phyloP scores from a whole-genome alignment of 2,888 invertebrate species.

The Clepsis dumicolana region DNA sequence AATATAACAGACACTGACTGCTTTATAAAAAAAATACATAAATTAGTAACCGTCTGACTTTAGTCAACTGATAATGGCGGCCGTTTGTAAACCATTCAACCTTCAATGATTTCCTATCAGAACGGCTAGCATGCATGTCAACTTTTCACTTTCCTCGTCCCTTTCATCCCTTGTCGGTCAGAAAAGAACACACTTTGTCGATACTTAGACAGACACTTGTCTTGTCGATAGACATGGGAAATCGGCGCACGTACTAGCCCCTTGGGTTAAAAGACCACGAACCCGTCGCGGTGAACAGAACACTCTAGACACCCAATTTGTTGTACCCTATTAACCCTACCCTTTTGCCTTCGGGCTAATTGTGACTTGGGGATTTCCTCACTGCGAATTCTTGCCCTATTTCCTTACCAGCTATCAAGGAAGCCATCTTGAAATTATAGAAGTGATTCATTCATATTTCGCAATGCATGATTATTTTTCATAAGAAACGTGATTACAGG shows the following conservation, averaged over 20 bases:
- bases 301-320: not conserved
- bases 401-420: slow-evolving; percentile 14
- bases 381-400: not conserved
- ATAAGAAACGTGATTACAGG: not conserved
- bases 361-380: slow-evolving; percentile 21
- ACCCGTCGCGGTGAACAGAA: slow-evolving; percentile 1
- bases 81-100: too few relatives aligned
- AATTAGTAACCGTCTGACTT: too few relatives aligned
- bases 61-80: too few relatives aligned
- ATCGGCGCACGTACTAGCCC: not conserved
- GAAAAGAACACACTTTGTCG: too few relatives aligned
- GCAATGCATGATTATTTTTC: not conserved
- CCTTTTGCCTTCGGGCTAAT: slow-evolving; percentile 10
- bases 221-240: too few relatives aligned
- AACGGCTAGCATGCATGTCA: too few relatives aligned
- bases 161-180: too few relatives aligned
- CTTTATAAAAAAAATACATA: too few relatives aligned
- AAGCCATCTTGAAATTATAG: not conserved
- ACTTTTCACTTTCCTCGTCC: too few relatives aligned
- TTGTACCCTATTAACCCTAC: slow-evolving; percentile 1
- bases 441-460: slow-evolving; percentile 12
- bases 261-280: not conserved
- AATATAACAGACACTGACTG: too few relatives aligned
- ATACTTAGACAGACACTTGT: too few relatives aligned
- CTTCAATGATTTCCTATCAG: too few relatives aligned